Evolutionary conservation across 2,888 invertebrate species (phyloP).

Genomic region (Leucoptera coffeella): DNA sequence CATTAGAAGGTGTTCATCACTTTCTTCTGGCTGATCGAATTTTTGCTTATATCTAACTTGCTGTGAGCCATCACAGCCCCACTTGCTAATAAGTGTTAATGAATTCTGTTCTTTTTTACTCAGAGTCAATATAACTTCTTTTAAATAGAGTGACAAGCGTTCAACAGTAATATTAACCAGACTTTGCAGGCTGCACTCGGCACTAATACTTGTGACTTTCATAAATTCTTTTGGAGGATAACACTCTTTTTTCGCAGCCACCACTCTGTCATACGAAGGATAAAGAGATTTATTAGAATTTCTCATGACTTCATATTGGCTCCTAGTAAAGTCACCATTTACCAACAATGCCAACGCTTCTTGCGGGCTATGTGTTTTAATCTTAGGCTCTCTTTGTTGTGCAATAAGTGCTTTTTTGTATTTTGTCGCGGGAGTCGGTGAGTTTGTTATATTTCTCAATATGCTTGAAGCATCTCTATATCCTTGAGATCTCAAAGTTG

Average conservation of each 20-base stretch:
- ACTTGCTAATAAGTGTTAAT: neutral
- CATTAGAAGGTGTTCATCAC: neutral
- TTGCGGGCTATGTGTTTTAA: no score
- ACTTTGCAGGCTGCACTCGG: slow-evolving; percentile 4
- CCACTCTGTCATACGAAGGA: neutral
- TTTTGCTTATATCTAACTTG: slow-evolving; percentile 10
- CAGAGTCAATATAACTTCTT: neutral
- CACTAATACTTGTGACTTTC: slow-evolving; percentile 4
- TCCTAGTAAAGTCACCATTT: slow-evolving; percentile 5
- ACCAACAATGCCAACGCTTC: no score
- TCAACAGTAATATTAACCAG: slow-evolving; percentile 6
- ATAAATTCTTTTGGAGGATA: slow-evolving; percentile 5
- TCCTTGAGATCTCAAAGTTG: neutral
- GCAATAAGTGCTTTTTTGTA: slow-evolving; percentile 1
- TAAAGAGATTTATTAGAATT: no score
- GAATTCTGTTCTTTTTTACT: neutral
- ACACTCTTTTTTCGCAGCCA: slow-evolving; percentile 6
- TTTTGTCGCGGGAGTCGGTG: slow-evolving; percentile 1
- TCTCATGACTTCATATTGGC: slow-evolving; percentile 7
- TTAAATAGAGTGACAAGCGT: slow-evolving; percentile 5
- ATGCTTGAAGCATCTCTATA: slow-evolving; percentile 2
- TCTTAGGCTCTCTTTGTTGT: neutral
- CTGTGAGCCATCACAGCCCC: slow-evolving; percentile 11
- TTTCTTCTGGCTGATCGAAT: neutral
- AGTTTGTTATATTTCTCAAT: slow-evolving; percentile 1